These are phyloP conservation scores for Semotilus atromaculatus DNA, from an alignment of 2,797 vertebrate genomes.

Conservation along the genomic window DNA sequence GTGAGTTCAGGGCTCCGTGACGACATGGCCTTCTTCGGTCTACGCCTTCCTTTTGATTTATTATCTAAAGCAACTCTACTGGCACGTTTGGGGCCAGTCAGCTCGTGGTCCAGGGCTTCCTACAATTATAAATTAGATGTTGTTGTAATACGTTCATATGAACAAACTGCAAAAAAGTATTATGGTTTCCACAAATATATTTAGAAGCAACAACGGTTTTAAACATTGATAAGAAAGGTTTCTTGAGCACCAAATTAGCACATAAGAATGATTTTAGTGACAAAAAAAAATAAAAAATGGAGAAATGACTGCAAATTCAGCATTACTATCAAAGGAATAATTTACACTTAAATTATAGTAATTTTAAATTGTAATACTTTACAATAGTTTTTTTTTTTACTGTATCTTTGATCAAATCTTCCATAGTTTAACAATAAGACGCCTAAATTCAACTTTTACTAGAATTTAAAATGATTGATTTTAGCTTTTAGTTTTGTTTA, in stretches of 20 bases:
- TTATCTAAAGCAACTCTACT: not conserved
- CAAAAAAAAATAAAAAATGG: not conserved
- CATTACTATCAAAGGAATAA: not conserved
- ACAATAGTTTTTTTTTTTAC: not conserved
- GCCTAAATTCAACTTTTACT: not conserved
- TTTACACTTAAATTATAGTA: not conserved
- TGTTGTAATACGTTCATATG: not conserved
- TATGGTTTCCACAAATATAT: not conserved
- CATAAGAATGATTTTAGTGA: not conserved
- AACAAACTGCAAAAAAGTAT: not conserved
- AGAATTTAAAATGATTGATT: rapidly evolving
- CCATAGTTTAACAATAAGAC: not conserved
- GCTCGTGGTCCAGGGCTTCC: slow-evolving; percentile 80
- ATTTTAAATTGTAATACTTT: not conserved
- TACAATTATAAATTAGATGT: slow-evolving; percentile 65
- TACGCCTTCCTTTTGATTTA: slow-evolving; percentile 33
- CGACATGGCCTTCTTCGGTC: slow-evolving; percentile 27
- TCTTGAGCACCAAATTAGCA: not conserved
- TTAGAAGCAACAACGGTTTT: not conserved
- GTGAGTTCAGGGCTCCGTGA: slow-evolving; percentile 71
- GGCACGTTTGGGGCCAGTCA: slow-evolving; percentile 25
- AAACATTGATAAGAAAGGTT: not conserved
- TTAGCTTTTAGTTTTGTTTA: no score
- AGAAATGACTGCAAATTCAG: not conserved
- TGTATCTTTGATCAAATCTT: not conserved